phyloP scores from a whole-genome alignment of 2,888 invertebrate species.

The Horisme vitalbata region DNA sequence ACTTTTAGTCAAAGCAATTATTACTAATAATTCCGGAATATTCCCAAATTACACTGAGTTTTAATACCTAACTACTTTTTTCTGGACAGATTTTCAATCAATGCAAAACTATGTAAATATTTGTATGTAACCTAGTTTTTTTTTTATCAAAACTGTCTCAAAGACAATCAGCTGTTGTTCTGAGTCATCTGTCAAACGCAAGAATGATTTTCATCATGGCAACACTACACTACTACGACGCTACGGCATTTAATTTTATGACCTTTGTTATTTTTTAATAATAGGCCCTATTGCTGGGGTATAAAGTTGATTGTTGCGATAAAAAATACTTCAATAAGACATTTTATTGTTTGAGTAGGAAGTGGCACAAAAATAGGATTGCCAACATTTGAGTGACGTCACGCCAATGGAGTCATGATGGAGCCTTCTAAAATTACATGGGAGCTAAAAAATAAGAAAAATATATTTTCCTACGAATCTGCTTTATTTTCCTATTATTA shows the following conservation, averaged over 20 bases:
- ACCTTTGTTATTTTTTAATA: constrained; percentile 41
- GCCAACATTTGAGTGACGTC: constrained; percentile 82
- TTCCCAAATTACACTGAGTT: too few species aligned
- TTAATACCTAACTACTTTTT: too few species aligned
- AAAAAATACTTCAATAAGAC: constrained; percentile 51
- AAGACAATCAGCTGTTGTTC: constrained; percentile 36
- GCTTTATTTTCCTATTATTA: constrained; percentile 57
- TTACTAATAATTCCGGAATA: too few species aligned
- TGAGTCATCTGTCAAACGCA: constrained; percentile 27
- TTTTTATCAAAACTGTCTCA: neutral
- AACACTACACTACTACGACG: constrained; percentile 47
- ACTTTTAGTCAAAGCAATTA: too few species aligned
- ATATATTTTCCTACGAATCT: constrained; percentile 59
- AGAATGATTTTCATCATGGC: constrained; percentile 43
- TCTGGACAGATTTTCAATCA: too few species aligned
- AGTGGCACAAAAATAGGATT: constrained; percentile 80
- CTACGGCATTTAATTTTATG: constrained; percentile 48
- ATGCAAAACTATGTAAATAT: too few species aligned
- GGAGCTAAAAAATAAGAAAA: constrained; percentile 51
- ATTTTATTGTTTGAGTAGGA: constrained; percentile 67
- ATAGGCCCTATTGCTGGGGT: constrained; percentile 49
- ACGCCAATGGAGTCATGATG: constrained; percentile 68
- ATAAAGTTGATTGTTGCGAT: constrained; percentile 56
- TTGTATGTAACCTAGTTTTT: too few species aligned
- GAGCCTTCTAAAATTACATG: constrained; percentile 81